These are phyloP conservation scores for Apamea sordens DNA, from an alignment of 2,888 invertebrate genomes.

Conservation along the genomic window DNA sequence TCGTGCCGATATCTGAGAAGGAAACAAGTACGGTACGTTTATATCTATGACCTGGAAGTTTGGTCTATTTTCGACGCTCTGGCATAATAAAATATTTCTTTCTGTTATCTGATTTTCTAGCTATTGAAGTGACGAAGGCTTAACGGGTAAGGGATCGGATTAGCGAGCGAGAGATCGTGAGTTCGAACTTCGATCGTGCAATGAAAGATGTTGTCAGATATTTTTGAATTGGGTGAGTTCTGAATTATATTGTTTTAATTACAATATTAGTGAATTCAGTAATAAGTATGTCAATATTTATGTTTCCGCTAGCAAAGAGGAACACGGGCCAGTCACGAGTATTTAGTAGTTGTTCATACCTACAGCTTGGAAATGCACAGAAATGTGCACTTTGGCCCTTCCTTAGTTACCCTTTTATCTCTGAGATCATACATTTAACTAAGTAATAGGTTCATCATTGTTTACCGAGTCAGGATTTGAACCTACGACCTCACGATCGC, in stretches of 20 bases:
- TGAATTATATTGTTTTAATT: neutral
- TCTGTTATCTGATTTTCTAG: constrained; percentile 13
- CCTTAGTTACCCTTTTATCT: constrained; percentile 11
- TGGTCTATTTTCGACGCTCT: neutral
- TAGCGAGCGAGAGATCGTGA: too few relatives aligned
- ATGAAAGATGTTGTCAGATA: neutral
- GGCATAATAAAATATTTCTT: constrained; percentile 4
- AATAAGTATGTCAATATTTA: neutral
- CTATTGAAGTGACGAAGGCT: neutral
- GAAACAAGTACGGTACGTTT: constrained; percentile 12
- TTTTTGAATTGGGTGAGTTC: neutral
- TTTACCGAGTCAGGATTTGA: constrained; percentile 39
- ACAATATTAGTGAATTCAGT: neutral
- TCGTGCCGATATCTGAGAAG: constrained; percentile 32
- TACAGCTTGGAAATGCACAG: neutral
- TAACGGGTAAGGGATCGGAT: neutral
- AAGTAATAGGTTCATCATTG: constrained; percentile 38
- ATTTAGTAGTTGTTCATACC: neutral
- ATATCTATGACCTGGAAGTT: constrained; percentile 11
- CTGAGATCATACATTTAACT: neutral
- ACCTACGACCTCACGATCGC: constrained; percentile 44
- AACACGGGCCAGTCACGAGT: neutral
- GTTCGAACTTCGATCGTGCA: neutral
- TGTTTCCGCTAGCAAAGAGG: neutral
- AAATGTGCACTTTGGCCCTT: neutral